Percentiles rank a stretch among this genome's conserved stretches.
phyloP scores from a whole-genome alignment of 1,140 invertebrate species.

The Drosophila sucinea region DNA sequence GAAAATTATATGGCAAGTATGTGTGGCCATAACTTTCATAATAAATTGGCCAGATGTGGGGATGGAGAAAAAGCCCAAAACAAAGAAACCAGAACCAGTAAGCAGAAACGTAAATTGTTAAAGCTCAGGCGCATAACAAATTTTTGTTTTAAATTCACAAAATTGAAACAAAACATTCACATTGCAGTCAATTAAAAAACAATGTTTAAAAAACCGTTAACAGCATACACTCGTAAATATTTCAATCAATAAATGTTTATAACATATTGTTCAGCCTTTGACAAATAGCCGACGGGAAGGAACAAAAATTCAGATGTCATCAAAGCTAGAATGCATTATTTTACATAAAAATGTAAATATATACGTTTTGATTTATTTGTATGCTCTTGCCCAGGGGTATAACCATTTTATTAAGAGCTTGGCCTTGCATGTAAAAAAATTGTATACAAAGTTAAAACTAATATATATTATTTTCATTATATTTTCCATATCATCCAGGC shows the following conservation, averaged over 20 bases:
- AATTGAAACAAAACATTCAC: not conserved
- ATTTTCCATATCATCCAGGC: no score
- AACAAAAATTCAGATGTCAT: not conserved
- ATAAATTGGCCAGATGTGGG: constrained; percentile 36
- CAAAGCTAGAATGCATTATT: not conserved
- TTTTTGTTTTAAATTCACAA: constrained; percentile 3
- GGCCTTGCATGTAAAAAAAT: no score
- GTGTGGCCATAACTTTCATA: constrained; percentile 77
- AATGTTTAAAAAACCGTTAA: not conserved
- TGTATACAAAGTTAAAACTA: no score
- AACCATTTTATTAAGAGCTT: not conserved
- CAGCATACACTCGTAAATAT: not conserved
- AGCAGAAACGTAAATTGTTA: constrained; percentile 18
- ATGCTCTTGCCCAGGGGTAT: not conserved
- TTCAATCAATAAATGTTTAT: not conserved
- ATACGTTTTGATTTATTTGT: not conserved
- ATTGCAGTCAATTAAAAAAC: not conserved
- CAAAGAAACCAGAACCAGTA: constrained; percentile 1
- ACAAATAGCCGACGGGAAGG: not conserved
- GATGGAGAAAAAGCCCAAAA: not conserved
- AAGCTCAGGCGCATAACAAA: not conserved
- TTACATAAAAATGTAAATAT: not conserved
- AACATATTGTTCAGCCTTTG: not conserved
- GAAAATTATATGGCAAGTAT: constrained; percentile 76
- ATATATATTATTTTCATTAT: no score